Conservation (phyloP, 2,113 vertebrate species). For the Bubalus kerabau region DNA sequence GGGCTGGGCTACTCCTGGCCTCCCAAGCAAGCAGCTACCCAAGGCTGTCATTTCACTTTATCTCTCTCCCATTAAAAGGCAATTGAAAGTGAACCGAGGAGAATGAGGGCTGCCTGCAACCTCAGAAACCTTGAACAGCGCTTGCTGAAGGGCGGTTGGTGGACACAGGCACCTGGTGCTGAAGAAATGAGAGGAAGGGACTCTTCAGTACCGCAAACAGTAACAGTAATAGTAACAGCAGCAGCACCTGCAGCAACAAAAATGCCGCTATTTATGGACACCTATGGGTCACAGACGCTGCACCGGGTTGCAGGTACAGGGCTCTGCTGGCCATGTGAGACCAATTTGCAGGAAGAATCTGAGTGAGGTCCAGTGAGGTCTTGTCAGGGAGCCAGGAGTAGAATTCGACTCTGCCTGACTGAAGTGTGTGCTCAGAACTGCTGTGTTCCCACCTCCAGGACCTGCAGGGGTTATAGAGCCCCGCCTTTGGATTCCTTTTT, state of each 20-base stretch:
- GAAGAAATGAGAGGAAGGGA: not conserved
- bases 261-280: accelerated
- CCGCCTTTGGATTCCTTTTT: accelerated
- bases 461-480: not conserved
- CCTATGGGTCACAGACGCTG: accelerated
- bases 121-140: not conserved
- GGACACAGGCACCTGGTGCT: not conserved
- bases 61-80: constrained; percentile 49
- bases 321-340: accelerated
- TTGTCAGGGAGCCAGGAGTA: not conserved
- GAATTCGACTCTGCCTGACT: not conserved
- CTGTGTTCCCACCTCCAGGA: not conserved
- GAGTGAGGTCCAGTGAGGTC: not conserved
- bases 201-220: not conserved
- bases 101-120: not conserved
- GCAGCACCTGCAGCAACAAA: not conserved
- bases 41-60: constrained; percentile 45
- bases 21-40: constrained; percentile 25
- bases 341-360: not conserved
- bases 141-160: not conserved
- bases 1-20: not conserved
- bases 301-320: accelerated
- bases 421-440: not conserved
- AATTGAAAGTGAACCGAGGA: constrained; percentile 31
- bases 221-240: not conserved